phyloP scores from a whole-genome alignment of 2,797 vertebrate species.

The Rhynchotus rufescens region DNA sequence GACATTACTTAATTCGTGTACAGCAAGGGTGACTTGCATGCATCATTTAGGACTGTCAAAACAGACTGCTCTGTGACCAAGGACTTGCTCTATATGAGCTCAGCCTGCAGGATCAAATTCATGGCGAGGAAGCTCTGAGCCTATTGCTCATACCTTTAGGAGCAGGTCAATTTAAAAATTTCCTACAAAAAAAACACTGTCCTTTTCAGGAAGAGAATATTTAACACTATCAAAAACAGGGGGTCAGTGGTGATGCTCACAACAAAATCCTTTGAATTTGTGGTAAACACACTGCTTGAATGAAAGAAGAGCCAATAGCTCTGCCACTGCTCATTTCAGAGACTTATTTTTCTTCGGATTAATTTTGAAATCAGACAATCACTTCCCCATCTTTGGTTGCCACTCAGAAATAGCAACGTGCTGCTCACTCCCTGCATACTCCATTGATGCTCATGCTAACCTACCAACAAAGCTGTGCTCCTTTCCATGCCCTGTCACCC shows the following conservation, averaged over 20 bases:
- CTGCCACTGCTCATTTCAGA: neutral
- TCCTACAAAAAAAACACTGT: neutral
- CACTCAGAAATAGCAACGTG: neutral
- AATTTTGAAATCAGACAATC: neutral
- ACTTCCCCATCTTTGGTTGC: neutral
- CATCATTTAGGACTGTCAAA: slow-evolving; percentile 70
- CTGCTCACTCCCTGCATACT: neutral
- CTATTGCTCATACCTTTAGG: neutral
- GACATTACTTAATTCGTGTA: slow-evolving; percentile 60
- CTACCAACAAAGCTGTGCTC: neutral
- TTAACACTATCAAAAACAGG: neutral
- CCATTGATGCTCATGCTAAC: neutral
- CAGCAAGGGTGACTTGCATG: slow-evolving; percentile 58
- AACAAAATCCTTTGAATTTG: neutral
- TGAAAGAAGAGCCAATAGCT: neutral
- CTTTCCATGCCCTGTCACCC: neutral
- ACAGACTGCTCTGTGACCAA: slow-evolving; percentile 34
- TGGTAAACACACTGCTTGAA: neutral
- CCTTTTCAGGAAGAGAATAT: neutral
- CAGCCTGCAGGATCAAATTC: neutral
- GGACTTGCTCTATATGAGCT: slow-evolving; percentile 35
- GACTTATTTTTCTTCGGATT: neutral
- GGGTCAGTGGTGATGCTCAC: neutral
- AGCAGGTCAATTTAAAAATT: neutral
- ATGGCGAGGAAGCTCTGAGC: neutral